Percentiles rank a stretch among this genome's conserved stretches.
These are phyloP conservation scores for Heliconius charithonia DNA, from an alignment of 2,888 invertebrate genomes.

Conservation along the genomic window DNA sequence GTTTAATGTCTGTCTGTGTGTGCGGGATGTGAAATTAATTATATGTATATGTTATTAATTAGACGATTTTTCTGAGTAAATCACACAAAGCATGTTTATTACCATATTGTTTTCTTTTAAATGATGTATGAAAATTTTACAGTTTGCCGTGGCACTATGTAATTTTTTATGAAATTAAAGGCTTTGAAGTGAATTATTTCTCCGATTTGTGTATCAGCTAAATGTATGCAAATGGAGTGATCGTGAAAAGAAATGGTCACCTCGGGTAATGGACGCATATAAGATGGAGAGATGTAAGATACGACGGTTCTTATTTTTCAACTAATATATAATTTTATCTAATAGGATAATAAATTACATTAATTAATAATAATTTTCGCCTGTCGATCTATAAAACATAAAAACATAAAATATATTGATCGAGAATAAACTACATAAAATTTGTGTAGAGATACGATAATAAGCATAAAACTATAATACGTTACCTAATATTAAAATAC, in stretches of 20 bases:
- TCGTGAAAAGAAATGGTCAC: not conserved
- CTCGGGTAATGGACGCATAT: too few species aligned
- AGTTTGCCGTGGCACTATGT: not conserved
- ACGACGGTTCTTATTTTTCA: too few species aligned
- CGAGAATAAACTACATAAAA: too few species aligned
- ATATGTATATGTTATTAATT: not conserved
- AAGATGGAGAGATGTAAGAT: too few species aligned
- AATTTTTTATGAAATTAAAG: too few species aligned
- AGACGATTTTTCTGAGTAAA: not conserved
- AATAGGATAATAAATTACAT: too few species aligned
- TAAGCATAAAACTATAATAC: not conserved
- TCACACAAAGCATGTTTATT: not conserved
- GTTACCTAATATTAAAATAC: not conserved
- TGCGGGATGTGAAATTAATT: not conserved
- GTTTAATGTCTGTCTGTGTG: conserved; percentile 6
- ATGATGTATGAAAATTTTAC: not conserved
- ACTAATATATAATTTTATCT: too few species aligned
- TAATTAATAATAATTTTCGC: too few species aligned
- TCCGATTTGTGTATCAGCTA: not conserved
- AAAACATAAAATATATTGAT: too few species aligned
- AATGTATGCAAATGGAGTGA: not conserved
- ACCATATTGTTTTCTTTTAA: not conserved
- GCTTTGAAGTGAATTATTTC: not conserved
- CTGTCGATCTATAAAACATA: too few species aligned
- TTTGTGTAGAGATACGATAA: too few species aligned